A percentile compares a stretch with the other conserved stretches of the same genome.
These are phyloP conservation scores for Tragelaphus oryx DNA, from an alignment of 2,797 vertebrate genomes.

Conservation along the genomic window DNA sequence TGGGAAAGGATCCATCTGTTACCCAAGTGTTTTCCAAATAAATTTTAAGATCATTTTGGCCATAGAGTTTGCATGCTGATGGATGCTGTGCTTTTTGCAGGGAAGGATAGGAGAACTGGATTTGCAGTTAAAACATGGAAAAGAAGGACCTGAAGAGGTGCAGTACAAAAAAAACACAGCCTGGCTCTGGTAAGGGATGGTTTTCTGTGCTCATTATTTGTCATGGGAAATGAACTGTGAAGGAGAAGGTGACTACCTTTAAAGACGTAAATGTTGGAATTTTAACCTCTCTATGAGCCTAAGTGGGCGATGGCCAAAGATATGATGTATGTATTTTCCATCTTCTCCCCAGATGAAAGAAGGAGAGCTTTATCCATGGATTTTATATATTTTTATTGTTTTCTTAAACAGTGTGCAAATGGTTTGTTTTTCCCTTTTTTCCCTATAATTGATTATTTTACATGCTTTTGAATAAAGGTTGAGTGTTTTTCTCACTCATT, in stretches of 20 bases:
- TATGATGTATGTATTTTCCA: background rate
- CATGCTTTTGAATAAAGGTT: constrained; percentile 21
- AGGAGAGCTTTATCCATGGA: background rate
- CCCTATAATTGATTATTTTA: background rate
- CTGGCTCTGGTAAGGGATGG: constrained; percentile 92
- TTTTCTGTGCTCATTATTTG: background rate
- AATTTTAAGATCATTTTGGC: background rate
- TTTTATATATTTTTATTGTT: background rate
- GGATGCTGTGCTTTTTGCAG: constrained; percentile 78
- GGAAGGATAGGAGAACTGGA: constrained; percentile 93
- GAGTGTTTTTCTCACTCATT: background rate
- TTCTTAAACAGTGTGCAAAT: background rate
- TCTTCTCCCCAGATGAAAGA: background rate
- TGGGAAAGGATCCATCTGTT: constrained; percentile 5
- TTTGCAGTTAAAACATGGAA: constrained; percentile 90
- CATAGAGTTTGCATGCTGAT: constrained; percentile 28
- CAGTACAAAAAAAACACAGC: constrained; percentile 90
- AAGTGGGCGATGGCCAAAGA: background rate
- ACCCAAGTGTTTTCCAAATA: constrained; percentile 46
- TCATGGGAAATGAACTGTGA: background rate
- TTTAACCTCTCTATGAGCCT: background rate
- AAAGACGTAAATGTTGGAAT: constrained; percentile 2
- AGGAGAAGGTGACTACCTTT: background rate
- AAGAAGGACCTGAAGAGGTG: constrained; percentile 87
- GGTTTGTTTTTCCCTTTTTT: background rate